Percentiles rank a stretch among this genome's conserved stretches.
These are phyloP conservation scores for Notiomystis cincta DNA, from an alignment of 2,113 vertebrate genomes.

Conservation along the genomic window DNA sequence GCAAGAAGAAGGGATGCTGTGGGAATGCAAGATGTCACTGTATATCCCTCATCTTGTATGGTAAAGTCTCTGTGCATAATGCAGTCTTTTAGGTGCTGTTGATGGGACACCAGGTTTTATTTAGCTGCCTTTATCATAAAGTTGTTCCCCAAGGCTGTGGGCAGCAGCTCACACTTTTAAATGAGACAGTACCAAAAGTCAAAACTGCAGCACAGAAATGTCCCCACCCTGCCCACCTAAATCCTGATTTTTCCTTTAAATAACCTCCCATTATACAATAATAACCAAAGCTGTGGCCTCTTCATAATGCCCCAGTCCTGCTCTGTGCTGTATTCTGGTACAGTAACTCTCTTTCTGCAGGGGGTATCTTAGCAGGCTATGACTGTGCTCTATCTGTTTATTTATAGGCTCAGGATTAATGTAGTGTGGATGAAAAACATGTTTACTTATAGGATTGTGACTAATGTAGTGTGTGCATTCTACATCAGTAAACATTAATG, in stretches of 20 bases:
- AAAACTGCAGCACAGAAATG: not conserved
- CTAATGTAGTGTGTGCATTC: constrained; percentile 58
- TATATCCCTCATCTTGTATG: not conserved
- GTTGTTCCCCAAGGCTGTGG: not conserved
- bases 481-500: constrained; percentile 55
- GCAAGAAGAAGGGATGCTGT: not conserved
- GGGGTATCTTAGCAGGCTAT: not conserved
- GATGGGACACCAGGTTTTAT: not conserved
- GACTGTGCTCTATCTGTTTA: constrained; percentile 2
- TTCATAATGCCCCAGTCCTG: not conserved
- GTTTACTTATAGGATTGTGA: constrained; percentile 56
- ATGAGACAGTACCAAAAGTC: not conserved
- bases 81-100: not conserved
- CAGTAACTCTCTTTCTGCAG: not conserved
- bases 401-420: constrained; percentile 62
- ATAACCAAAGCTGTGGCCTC: not conserved
- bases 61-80: not conserved
- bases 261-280: not conserved
- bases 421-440: constrained; percentile 46
- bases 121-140: not conserved
- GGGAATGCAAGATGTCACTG: not conserved
- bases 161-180: not conserved
- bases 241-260: not conserved
- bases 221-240: not conserved
- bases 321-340: not conserved